Percentiles rank a stretch among this genome's conserved stretches.
These are phyloP conservation scores for Tortrix viridana DNA, from an alignment of 2,888 invertebrate species.

Conservation along the genomic window DNA sequence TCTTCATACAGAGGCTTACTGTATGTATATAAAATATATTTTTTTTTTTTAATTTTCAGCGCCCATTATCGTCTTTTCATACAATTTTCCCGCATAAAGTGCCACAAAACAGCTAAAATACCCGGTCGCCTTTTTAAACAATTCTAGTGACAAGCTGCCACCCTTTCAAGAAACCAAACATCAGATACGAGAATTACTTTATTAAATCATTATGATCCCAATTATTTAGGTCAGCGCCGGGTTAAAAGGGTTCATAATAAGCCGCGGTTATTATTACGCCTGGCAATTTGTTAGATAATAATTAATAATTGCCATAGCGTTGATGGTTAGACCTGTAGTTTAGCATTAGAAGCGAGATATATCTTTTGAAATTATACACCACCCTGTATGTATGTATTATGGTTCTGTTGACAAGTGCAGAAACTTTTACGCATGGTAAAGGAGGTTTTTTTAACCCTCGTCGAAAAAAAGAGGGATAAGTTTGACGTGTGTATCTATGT, in stretches of 20 bases:
- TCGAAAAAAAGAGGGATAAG: too few relatives aligned
- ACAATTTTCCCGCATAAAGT: neutral
- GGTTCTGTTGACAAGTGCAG: too few relatives aligned
- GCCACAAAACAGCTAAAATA: neutral
- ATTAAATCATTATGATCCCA: conserved; percentile 14
- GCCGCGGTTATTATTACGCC: conserved; percentile 37
- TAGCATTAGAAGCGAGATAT: neutral
- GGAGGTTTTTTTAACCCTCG: too few relatives aligned
- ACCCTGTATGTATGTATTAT: too few relatives aligned
- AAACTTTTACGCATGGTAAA: too few relatives aligned
- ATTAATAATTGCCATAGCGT: conserved; percentile 2
- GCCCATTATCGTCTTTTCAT: too few relatives aligned
- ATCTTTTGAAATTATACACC: too few relatives aligned
- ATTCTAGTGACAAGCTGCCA: conserved; percentile 2
- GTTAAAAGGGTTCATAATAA: conserved; percentile 46
- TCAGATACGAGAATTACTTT: conserved; percentile 14
- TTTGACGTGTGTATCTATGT: too few relatives aligned
- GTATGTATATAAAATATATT: too few relatives aligned
- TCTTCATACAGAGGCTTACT: too few relatives aligned
- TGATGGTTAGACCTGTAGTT: neutral
- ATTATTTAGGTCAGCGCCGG: conserved; percentile 47
- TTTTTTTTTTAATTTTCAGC: too few relatives aligned
- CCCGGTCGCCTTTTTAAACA: conserved; percentile 1
- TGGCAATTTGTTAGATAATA: conserved; percentile 33
- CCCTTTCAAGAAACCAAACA: neutral